Percentiles rank a stretch among this genome's conserved stretches.
Conservation (phyloP, 2,113 vertebrate genomes). For the Progne subis region DNA sequence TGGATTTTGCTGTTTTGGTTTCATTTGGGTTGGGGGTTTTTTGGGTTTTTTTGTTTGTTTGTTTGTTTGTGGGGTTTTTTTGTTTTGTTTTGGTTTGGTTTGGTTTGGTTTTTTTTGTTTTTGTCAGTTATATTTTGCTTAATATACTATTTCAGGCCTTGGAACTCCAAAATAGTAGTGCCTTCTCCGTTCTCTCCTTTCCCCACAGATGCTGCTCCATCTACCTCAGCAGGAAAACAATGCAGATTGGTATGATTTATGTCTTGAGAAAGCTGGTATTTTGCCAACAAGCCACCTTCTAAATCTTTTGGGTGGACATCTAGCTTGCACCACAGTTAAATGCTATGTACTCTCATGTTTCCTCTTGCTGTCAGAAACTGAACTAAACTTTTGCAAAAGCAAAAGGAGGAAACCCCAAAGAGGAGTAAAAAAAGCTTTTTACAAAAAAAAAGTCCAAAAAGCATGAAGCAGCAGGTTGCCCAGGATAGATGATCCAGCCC, state of each 20-base stretch:
- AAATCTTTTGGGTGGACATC: not conserved
- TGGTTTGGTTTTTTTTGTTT: not conserved
- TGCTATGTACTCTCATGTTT: not conserved
- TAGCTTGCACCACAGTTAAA: not conserved
- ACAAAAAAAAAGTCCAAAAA: not conserved
- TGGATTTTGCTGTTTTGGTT: not conserved
- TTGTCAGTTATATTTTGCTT: not conserved
- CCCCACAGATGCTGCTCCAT: rapidly evolving
- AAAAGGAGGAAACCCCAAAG: not conserved
- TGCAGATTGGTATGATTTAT: not conserved
- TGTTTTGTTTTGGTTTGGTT: not conserved
- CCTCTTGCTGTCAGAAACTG: not conserved
- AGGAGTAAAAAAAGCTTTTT: not conserved
- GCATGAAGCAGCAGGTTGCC: not conserved
- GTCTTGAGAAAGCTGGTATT: not conserved
- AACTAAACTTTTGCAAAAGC: not conserved
- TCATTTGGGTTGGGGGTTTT: too few species aligned
- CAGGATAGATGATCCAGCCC: not conserved
- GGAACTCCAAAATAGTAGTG: not conserved
- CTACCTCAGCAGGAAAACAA: not conserved
- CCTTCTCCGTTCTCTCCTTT: not conserved
- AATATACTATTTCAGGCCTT: not conserved
- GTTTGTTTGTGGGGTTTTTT: too few species aligned
- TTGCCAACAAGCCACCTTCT: not conserved
- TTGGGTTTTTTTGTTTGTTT: too few species aligned